These are phyloP conservation scores for Protobothrops flavoviridis DNA, from an alignment of 2,113 vertebrate genomes.

Conservation along the genomic window DNA sequence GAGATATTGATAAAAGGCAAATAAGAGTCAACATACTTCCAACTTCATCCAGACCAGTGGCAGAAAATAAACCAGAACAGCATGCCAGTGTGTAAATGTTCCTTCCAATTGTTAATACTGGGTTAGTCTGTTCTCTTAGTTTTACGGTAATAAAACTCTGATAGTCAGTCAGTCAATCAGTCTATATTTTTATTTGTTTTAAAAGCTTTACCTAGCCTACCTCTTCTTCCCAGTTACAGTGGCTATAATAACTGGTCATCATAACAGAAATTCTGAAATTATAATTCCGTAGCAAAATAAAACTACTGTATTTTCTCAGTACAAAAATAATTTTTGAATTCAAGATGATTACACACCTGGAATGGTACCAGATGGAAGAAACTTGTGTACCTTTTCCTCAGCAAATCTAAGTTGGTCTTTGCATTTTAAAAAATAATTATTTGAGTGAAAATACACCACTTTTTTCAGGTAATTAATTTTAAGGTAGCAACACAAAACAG, in stretches of 20 bases:
- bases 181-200: neutral
- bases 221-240: neutral
- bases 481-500: neutral
- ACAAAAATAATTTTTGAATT: neutral
- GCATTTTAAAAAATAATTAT: neutral
- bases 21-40: neutral
- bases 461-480: neutral
- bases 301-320: neutral
- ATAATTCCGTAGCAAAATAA: neutral
- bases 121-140: constrained; percentile 35
- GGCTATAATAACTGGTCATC: neutral
- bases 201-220: neutral
- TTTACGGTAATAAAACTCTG: no score
- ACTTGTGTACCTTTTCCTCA: neutral
- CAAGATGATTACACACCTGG: neutral
- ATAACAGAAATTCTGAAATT: neutral
- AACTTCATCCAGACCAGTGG: neutral
- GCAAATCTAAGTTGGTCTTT: neutral
- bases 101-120: neutral
- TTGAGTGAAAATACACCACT: neutral
- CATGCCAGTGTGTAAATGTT: neutral
- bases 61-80: neutral
- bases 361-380: neutral
- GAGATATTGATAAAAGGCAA: neutral
- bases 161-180: neutral